A percentile compares a stretch with the other conserved stretches of the same genome.
These are phyloP conservation scores for Hippocampus mohnikei DNA, from an alignment of 2,113 vertebrate species.

Conservation along the genomic window DNA sequence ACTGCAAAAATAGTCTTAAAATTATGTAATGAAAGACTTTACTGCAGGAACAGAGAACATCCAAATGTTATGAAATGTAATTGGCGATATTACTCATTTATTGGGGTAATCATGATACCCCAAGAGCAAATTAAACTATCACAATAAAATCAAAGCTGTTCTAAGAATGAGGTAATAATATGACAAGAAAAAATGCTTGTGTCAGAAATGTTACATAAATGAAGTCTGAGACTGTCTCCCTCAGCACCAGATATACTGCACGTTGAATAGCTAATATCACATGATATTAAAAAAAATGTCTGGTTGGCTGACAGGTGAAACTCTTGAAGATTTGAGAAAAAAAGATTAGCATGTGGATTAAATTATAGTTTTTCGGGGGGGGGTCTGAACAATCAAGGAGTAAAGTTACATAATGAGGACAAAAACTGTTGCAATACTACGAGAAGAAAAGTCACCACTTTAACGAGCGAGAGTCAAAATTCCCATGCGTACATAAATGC, in stretches of 20 bases:
- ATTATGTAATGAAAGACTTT: background rate
- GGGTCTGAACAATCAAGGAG: background rate
- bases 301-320: too few relatives aligned
- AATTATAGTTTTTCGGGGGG: too few relatives aligned
- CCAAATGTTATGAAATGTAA: background rate
- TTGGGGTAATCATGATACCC: background rate
- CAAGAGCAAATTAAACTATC: background rate
- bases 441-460: background rate
- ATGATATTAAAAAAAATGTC: background rate
- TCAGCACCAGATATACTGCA: too few relatives aligned
- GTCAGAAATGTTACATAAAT: background rate
- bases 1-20: background rate
- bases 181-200: background rate
- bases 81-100: background rate
- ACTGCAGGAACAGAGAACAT: background rate
- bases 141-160: background rate
- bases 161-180: background rate
- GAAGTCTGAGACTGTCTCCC: too few relatives aligned
- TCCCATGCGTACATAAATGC: background rate
- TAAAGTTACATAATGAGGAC: background rate
- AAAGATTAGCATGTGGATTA: too few relatives aligned
- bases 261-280: background rate
- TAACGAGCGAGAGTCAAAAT: background rate
- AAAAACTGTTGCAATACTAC: background rate
- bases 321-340: too few relatives aligned